Conservation (phyloP, 1,140 invertebrate genomes). For the Drosophila guanche region DNA sequence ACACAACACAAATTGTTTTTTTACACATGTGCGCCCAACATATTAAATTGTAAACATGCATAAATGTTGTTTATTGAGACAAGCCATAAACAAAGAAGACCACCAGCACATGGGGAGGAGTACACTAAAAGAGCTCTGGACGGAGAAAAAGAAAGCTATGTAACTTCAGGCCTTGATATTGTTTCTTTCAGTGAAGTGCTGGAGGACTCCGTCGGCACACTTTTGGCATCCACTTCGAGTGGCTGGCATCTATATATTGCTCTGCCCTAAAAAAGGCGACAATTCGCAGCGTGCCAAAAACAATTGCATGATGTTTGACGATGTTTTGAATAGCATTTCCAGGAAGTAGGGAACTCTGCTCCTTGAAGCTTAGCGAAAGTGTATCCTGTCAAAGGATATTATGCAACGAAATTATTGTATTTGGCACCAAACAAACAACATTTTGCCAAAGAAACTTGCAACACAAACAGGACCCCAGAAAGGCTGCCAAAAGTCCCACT, state of each 20-base stretch:
- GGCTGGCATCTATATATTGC: too few species aligned
- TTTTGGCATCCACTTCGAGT: slow-evolving; percentile 1
- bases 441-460: slow-evolving; percentile 46
- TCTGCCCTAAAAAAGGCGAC: not conserved
- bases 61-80: slow-evolving; percentile 67
- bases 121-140: slow-evolving; percentile 1
- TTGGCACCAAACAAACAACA: slow-evolving; percentile 58
- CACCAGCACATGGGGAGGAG: slow-evolving; percentile 7
- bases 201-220: not conserved
- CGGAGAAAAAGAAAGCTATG: too few species aligned
- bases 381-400: slow-evolving; percentile 68
- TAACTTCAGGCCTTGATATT: too few species aligned
- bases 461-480: slow-evolving; percentile 11
- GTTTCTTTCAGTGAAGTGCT: slow-evolving; percentile 2
- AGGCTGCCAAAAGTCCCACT: slow-evolving; percentile 55
- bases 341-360: slow-evolving; percentile 20
- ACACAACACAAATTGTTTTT: slow-evolving; percentile 58
- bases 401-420: slow-evolving; percentile 63
- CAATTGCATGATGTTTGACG: slow-evolving; percentile 60
- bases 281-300: slow-evolving; percentile 51
- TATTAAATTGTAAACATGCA: slow-evolving; percentile 75
- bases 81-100: slow-evolving; percentile 36
- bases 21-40: slow-evolving; percentile 65
- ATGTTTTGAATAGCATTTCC: slow-evolving; percentile 37
- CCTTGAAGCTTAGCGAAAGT: slow-evolving; percentile 62